Conservation (phyloP, 2,113 vertebrate species). For the Tragelaphus scriptus region DNA sequence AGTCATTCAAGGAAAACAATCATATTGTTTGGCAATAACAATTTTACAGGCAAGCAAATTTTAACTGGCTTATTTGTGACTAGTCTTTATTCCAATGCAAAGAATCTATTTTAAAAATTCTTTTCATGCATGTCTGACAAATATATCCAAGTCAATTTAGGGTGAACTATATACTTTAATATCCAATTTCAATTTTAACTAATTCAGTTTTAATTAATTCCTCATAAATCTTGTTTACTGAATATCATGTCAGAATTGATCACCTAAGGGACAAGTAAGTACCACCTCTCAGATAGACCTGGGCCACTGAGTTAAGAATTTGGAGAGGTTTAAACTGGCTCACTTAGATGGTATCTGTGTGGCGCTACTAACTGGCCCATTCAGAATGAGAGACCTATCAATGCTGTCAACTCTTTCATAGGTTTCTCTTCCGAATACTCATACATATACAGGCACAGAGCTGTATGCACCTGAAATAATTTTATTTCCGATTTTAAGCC, state of each 20-base stretch:
- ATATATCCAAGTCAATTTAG: slow-evolving; percentile 28
- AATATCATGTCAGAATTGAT: not conserved
- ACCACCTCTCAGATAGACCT: not conserved
- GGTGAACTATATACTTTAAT: not conserved
- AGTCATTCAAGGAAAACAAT: not conserved
- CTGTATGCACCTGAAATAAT: not conserved
- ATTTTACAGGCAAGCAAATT: not conserved
- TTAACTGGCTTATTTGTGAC: not conserved
- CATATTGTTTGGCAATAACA: no score
- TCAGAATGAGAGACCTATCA: not conserved
- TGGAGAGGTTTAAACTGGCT: slow-evolving; percentile 22
- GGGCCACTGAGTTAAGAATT: not conserved
- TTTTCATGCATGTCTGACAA: slow-evolving; percentile 11
- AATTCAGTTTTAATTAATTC: slow-evolving; percentile 42
- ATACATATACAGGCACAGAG: not conserved
- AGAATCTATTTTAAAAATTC: not conserved
- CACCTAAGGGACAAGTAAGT: not conserved
- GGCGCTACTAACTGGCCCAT: not conserved
- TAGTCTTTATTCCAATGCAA: not conserved
- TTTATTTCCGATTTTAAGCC: not conserved
- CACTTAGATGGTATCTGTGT: not conserved
- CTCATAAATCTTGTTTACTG: slow-evolving; percentile 31
- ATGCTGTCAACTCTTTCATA: not conserved
- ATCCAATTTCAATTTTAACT: slow-evolving; percentile 34
- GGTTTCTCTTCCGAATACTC: not conserved